phyloP scores from a whole-genome alignment of 2,888 invertebrate species.

The Ceramica pisi region DNA sequence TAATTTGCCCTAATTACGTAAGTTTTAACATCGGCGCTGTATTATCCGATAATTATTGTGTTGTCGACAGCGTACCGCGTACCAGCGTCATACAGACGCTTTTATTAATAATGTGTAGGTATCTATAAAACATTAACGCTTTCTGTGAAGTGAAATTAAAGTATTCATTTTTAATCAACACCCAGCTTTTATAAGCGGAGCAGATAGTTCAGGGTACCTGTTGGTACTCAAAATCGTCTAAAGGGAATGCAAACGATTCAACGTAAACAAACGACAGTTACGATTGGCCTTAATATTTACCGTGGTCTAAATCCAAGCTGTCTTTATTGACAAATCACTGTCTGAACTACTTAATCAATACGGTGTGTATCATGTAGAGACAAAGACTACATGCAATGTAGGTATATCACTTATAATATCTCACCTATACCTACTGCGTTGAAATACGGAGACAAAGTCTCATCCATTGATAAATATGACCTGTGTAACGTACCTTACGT shows the following conservation, averaged over 20 bases:
- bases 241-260: slow-evolving; percentile 32
- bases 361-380: not conserved
- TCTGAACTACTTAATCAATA: slow-evolving; percentile 14
- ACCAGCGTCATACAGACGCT: slow-evolving; percentile 26
- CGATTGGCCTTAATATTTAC: slow-evolving; percentile 5
- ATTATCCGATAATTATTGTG: slow-evolving; percentile 63
- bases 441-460: not conserved
- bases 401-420: no score
- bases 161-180: slow-evolving; percentile 57
- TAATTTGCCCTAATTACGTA: slow-evolving; percentile 63
- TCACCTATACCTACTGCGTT: not conserved
- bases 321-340: slow-evolving; percentile 5
- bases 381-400: no score
- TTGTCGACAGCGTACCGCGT: slow-evolving; percentile 33
- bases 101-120: slow-evolving; percentile 38
- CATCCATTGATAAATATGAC: not conserved
- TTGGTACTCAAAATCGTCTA: slow-evolving; percentile 27
- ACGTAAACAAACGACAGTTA: slow-evolving; percentile 10
- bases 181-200: slow-evolving; percentile 29
- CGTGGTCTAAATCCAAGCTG: not conserved
- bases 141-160: slow-evolving; percentile 52
- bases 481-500: not conserved
- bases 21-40: slow-evolving; percentile 56
- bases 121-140: slow-evolving; percentile 49
- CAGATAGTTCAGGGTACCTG: slow-evolving; percentile 30